A percentile compares a stretch with the other conserved stretches of the same genome.
phyloP scores from a whole-genome alignment of 2,888 invertebrate species.

The Nyleta sp. region DNA sequence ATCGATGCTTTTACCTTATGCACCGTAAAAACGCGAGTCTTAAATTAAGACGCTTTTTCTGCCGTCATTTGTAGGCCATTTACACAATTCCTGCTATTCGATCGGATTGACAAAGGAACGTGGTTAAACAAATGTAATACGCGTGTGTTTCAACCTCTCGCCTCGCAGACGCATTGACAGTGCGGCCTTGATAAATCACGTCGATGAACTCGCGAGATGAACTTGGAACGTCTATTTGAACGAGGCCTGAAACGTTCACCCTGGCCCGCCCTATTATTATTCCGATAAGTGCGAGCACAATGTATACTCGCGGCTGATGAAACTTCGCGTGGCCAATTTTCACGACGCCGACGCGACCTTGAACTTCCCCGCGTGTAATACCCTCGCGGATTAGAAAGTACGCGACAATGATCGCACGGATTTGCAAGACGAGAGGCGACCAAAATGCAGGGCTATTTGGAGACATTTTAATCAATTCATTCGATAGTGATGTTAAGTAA shows the following conservation, averaged over 20 bases:
- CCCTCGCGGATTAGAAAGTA: too few species aligned
- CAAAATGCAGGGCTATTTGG: too few species aligned
- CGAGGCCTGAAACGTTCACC: constrained; percentile 31
- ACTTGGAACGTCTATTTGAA: constrained; percentile 49
- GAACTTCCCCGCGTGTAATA: too few species aligned
- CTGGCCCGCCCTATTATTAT: constrained; percentile 54
- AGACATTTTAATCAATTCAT: too few species aligned
- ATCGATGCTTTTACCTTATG: too few species aligned
- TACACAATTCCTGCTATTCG: too few species aligned
- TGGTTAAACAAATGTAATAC: constrained; percentile 51
- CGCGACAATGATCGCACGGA: too few species aligned
- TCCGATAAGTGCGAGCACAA: constrained; percentile 47
- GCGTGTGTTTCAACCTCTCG: constrained; percentile 44
- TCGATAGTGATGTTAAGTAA: too few species aligned
- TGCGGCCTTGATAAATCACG: constrained; percentile 63
- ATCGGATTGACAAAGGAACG: constrained; percentile 40
- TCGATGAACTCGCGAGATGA: constrained; percentile 62
- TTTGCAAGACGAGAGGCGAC: too few species aligned
- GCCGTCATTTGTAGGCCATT: too few species aligned
- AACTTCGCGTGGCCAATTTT: constrained; percentile 50
- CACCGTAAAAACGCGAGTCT: too few species aligned
- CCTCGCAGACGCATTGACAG: constrained; percentile 57
- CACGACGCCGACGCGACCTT: constrained; percentile 51
- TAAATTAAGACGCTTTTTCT: too few species aligned
- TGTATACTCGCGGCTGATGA: constrained; percentile 32